A percentile compares a stretch with the other conserved stretches of the same genome.
These are phyloP conservation scores for Maniola jurtina DNA, from an alignment of 1,140 invertebrate species.

Conservation along the genomic window DNA sequence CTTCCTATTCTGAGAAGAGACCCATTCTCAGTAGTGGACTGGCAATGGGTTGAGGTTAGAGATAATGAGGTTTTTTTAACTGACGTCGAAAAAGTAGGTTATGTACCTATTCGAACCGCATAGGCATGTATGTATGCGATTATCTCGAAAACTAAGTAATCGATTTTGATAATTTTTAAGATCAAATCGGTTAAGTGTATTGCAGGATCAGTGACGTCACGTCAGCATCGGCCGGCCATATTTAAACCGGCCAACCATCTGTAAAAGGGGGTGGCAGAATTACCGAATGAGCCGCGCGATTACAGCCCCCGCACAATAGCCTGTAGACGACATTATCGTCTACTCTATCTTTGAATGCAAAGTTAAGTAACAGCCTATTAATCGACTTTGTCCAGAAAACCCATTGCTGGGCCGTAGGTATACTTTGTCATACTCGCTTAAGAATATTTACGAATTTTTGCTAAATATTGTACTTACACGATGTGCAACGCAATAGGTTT, in stretches of 20 bases:
- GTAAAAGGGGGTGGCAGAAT: constrained; percentile 40
- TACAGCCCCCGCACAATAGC: constrained; percentile 26
- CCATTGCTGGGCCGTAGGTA: neutral
- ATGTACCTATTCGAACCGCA: too few species aligned
- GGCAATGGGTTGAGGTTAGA: too few species aligned
- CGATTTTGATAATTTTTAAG: neutral
- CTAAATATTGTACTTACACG: too few species aligned
- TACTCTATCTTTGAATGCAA: constrained; percentile 18
- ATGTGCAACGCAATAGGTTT: too few species aligned
- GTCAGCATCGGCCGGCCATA: constrained; percentile 24
- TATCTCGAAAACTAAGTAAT: too few species aligned
- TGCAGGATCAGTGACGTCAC: constrained; percentile 27
- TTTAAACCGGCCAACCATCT: constrained; percentile 46
- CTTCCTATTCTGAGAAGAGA: too few species aligned
- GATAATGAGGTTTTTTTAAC: too few species aligned
- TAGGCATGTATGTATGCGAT: too few species aligned
- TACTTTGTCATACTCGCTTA: neutral
- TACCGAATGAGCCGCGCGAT: constrained; percentile 27
- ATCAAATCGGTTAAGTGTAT: constrained; percentile 10
- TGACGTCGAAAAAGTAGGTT: too few species aligned
- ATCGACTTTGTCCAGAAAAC: neutral
- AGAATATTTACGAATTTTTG: too few species aligned
- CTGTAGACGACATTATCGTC: constrained; percentile 32
- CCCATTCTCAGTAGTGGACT: too few species aligned
- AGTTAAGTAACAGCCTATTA: neutral